Conservation (phyloP, 2,888 invertebrate genomes). For the Micoletzkya japonica region DNA sequence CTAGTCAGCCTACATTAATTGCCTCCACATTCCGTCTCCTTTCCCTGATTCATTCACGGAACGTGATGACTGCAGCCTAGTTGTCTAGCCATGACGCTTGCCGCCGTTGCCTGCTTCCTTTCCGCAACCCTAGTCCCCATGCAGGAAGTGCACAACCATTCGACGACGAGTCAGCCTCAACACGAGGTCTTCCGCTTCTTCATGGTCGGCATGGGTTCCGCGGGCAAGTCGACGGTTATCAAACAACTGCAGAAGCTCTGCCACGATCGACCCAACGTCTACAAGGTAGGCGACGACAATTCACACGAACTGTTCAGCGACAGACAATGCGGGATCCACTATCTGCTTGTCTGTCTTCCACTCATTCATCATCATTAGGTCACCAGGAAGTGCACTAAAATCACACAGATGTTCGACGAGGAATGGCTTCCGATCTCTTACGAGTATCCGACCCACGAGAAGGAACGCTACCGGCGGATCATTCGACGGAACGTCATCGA, state of each 20-base stretch:
- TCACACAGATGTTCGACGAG: slow-evolving; percentile 38
- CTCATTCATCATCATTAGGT: not conserved
- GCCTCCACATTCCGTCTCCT: too few relatives aligned
- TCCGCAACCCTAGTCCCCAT: too few relatives aligned
- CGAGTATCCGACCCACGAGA: slow-evolving; percentile 31
- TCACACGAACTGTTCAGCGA: too few relatives aligned
- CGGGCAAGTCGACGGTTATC: slow-evolving; percentile 60
- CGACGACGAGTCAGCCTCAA: too few relatives aligned
- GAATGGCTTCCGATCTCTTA: slow-evolving; percentile 34
- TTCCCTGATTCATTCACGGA: too few relatives aligned
- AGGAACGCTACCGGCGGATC: slow-evolving; percentile 32
- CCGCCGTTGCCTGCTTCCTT: too few relatives aligned
- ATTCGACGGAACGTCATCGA: slow-evolving; percentile 45
- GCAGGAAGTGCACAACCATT: too few relatives aligned
- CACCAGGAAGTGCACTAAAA: too few relatives aligned
- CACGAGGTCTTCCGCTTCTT: slow-evolving; percentile 54
- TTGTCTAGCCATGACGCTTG: too few relatives aligned
- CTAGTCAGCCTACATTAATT: too few relatives aligned
- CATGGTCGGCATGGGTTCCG: slow-evolving; percentile 59
- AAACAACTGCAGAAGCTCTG: slow-evolving; percentile 54
- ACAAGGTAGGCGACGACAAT: slow-evolving; percentile 38
- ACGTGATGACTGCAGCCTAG: too few relatives aligned
- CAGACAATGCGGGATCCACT: not conserved
- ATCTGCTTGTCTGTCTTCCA: not conserved
- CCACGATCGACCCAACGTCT: slow-evolving; percentile 45